Evolutionary conservation across 2,113 vertebrate species (phyloP), one percentile per base, ranked within the genome.

Genomic region (Melanocharis versteri): DNA sequence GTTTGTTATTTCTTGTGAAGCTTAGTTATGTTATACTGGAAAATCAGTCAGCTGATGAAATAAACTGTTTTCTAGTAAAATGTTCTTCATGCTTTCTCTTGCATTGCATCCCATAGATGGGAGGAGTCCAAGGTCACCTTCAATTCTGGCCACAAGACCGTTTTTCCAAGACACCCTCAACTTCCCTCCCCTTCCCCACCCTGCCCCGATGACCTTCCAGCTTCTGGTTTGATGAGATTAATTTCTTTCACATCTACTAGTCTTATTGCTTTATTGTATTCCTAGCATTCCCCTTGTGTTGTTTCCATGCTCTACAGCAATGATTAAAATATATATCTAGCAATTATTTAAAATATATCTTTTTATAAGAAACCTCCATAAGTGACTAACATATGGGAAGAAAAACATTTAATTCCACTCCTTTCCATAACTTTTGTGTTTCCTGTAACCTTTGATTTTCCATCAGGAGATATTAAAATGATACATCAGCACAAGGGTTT

Each of bases 121-220:
- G 26, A 64, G n/a, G 17, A 70, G 30, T 56, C 23, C 20, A 73
- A 40, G 13, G 45, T 51, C 11, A 26, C 17, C 8, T 88, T 78
- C 54, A 69, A 1, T 73, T 90, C 44, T 82, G 35, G 15, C 20
- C 33, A 47, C 17, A 16, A 42, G 48, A n/a, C 33, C 60, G n/a
- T n/a, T 56, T 56, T 88, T 65, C 54, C 6, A 20, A 73, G 26
- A 15, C 5, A 42, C 51, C 10, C 11, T 88, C 40, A 70, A n/a
- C 11, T 86, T 86, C 30, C 6, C 4, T 54, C 3, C 18, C 10
- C 3, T 82, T 89, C 22, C 42, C 11, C 18, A 64, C 6, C 7
- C 11, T 0, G 0, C 6, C 15, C 28, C 0, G 3, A 42, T 54
- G 56, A 54, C 22, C 22, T 72, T 77, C 60, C 31, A 58, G 3